Conservation (phyloP, 2,113 vertebrate species). For the Corythornis madagascariensis region DNA sequence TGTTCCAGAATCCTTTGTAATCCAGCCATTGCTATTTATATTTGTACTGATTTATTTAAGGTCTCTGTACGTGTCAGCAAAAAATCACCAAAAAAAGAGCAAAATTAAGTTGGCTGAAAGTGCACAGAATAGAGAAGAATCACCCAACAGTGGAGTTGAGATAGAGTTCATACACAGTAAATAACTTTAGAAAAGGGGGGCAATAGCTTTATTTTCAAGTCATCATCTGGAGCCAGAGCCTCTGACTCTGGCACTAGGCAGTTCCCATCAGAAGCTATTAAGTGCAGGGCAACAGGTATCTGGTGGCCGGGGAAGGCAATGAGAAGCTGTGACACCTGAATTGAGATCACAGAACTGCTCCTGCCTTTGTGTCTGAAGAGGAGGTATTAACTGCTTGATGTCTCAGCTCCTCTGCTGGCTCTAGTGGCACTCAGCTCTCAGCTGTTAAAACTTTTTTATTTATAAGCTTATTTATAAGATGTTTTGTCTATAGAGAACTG, state of each 20-base stretch:
- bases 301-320: conserved; percentile 32
- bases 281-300: conserved; percentile 37
- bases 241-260: conserved; percentile 10
- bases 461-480: conserved; percentile 12
- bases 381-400: conserved; percentile 16
- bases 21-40: conserved; percentile 51
- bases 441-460: background rate
- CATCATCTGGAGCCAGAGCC: background rate
- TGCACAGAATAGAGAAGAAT: background rate
- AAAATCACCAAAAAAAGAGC: conserved; percentile 27
- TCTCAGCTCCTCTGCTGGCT: background rate
- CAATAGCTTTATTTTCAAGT: conserved; percentile 11
- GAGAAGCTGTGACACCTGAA: conserved; percentile 47
- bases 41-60: conserved; percentile 56
- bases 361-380: conserved; percentile 21
- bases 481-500: background rate
- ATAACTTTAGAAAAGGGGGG: background rate
- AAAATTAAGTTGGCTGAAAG: conserved; percentile 27
- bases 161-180: conserved; percentile 25
- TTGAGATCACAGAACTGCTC: conserved; percentile 37
- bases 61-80: conserved; percentile 7
- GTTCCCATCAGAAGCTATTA: conserved; percentile 39
- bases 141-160: background rate
- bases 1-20: conserved; percentile 60
- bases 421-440: background rate